These are phyloP conservation scores for Xestia ashworthii DNA, from an alignment of 2,888 invertebrate species.

Conservation along the genomic window DNA sequence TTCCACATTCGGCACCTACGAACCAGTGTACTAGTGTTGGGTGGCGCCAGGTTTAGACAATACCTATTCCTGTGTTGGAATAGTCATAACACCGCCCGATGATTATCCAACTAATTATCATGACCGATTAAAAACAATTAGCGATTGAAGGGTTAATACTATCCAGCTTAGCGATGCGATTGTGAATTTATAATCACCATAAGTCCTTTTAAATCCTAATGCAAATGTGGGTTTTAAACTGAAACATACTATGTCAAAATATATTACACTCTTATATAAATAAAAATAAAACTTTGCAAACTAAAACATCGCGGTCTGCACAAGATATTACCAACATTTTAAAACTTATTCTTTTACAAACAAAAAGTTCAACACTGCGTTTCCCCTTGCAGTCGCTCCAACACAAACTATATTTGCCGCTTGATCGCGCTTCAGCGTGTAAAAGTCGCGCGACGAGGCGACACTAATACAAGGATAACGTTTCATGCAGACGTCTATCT, in stretches of 20 bases:
- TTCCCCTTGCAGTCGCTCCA: slow-evolving; percentile 32
- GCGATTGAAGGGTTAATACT: neutral
- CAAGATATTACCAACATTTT: slow-evolving; percentile 9
- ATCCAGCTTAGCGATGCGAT: neutral
- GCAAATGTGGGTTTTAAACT: neutral
- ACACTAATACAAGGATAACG: slow-evolving; percentile 61
- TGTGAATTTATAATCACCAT: neutral
- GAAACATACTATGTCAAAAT: neutral
- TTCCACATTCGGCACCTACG: too few relatives aligned
- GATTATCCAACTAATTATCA: neutral
- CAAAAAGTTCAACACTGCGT: slow-evolving; percentile 21
- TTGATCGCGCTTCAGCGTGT: slow-evolving; percentile 42
- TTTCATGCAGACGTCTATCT: slow-evolving; percentile 62
- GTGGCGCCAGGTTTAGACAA: neutral
- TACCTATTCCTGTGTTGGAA: too few relatives aligned
- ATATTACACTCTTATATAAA: neutral
- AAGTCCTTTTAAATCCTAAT: neutral
- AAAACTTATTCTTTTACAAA: slow-evolving; percentile 18
- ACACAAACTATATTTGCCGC: slow-evolving; percentile 55
- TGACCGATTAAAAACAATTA: neutral
- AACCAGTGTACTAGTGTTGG: too few relatives aligned
- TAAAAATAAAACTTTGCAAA: neutral
- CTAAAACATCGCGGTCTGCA: neutral
- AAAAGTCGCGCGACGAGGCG: slow-evolving; percentile 54
- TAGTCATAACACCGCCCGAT: too few relatives aligned